Percentiles rank a stretch among this genome's conserved stretches.
Evolutionary conservation across 1,140 invertebrate genomes (phyloP).

Genomic region (Popillia japonica): DNA sequence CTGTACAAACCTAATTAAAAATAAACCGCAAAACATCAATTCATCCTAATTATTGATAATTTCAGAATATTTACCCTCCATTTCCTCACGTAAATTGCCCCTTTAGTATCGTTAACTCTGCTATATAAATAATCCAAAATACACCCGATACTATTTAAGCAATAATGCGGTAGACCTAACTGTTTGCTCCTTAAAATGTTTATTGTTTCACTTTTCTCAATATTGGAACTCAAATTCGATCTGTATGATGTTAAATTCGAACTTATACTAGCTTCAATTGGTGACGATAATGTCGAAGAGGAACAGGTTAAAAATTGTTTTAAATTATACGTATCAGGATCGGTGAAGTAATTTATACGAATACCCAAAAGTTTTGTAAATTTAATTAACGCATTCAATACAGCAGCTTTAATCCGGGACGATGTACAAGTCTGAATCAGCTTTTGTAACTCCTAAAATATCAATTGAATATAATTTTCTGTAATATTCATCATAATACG

Average conservation of each 20-base stretch:
- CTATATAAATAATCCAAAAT: slow-evolving; percentile 58
- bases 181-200: slow-evolving; percentile 61
- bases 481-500: neutral
- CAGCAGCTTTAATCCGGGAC: slow-evolving; percentile 52
- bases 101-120: slow-evolving; percentile 46
- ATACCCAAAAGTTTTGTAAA: slow-evolving; percentile 61
- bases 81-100: neutral
- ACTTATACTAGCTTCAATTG: neutral
- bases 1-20: slow-evolving; percentile 54
- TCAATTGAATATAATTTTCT: neutral
- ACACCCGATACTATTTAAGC: slow-evolving; percentile 61
- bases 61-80: slow-evolving; percentile 16
- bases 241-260: slow-evolving; percentile 9
- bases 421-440: slow-evolving; percentile 51
- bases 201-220: slow-evolving; percentile 56
- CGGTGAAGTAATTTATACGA: slow-evolving; percentile 63
- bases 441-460: slow-evolving; percentile 51
- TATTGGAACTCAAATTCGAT: slow-evolving; percentile 36
- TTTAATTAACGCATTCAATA: slow-evolving; percentile 61
- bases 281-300: neutral
- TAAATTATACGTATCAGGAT: slow-evolving; percentile 63
- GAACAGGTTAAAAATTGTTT: slow-evolving; percentile 59
- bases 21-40: slow-evolving; percentile 31
- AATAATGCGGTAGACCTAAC: slow-evolving; percentile 63
- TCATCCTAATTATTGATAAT: slow-evolving; percentile 25